Base-by-base conservation (phyloP, 2,888 invertebrate genomes). In the Spilosoma lubricipeda region DNA sequence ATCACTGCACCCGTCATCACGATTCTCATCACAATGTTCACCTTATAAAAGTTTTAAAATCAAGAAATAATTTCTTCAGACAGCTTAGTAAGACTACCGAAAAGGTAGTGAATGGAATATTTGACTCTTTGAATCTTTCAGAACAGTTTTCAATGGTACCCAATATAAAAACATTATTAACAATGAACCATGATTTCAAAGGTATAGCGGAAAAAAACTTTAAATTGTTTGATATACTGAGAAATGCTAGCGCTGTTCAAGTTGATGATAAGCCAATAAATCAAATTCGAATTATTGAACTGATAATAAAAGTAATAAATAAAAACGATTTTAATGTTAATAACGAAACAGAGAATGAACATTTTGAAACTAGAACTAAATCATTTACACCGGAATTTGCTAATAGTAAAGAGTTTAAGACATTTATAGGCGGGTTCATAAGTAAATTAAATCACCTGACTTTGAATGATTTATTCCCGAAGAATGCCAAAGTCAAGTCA, bases 141-240 rank as follows among this genome's bases (percentile, higher is more conserved):
- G 67, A 81, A 27, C 77, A 77, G 15, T 85, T 89, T 71, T 73
- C 73, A 27, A 71, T 76, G 52, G 76, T 76, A 63, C 42, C 77
- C 1, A 84, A 87, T 79, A 76, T 80, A 52, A 79, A 84, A 71
- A 72, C 77, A 7, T 76, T 90, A 30, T 70, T 89, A 52, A 77
- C 75, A 42, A 87, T 90, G 83, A 87, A 89, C 76, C 81, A 80
- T 65, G 81, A 88, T 72, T 82, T 90, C 52, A 85, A 81, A 39
- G 83, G 77, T 30, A 80, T 88, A 65, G 82, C 86, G 0, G 83
- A 84, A 66, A 85, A 82, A 59, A 85, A 86, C 69, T 84, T 78
- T 75, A 79, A 84, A 73, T 67, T 76, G 4, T 87, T 83, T 73
- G 74, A 80, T 66, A 76, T 83, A 63, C 72, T 87, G 0, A 74